Evolutionary conservation across 2,113 vertebrate genomes (phyloP), one percentile per base, ranked within the genome.

Genomic region (Apodemus sylvaticus): DNA sequence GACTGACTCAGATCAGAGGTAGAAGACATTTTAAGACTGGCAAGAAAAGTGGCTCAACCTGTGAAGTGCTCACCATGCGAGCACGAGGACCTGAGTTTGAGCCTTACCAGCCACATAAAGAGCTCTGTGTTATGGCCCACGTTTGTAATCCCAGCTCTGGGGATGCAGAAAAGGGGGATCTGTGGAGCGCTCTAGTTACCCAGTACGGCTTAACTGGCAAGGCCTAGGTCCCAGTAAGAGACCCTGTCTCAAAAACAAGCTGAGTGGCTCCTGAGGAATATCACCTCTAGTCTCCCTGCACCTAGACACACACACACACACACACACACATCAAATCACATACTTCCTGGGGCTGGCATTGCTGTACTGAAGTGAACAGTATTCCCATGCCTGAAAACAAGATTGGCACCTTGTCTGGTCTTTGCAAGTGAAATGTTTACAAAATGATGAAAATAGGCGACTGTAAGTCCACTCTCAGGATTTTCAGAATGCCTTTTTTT

Each of bases 251-350:
- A 78, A 34, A 78, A 78, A 78, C 45, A 53, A 78, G 76, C 26
- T 51, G 45, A 78, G 13, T 78, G 45, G 76, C 76, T 77, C 45
- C 76, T 17, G 26, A 78, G 45, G 45, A 74, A 51, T 13, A 48
- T 48, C 45, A 78, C 14, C 29, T 78, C 76, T 78, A 45, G 45
- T 29, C 48, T 53, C 76, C 76, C 34, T 31, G 31, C 29, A 48
- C 74, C 42, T 77, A 5, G 13, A 77, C 39, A 74, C 22, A 42
- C 22, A 11, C 42, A 45, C 42, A 77, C 22, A 74, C 39, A 29
- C 74, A 76, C 20, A 42, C 39, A 42, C n/a, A 22, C 22, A 5
- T 20, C 62, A 1, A 1, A 0, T 29, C 22, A 11, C 7, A 1
- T 0, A 12, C 55, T 17, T 29, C 48, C 12, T 1, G 0, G 19